Evolutionary conservation across 2,888 invertebrate species (phyloP).

Genomic region (Eumerus sabulonum): DNA sequence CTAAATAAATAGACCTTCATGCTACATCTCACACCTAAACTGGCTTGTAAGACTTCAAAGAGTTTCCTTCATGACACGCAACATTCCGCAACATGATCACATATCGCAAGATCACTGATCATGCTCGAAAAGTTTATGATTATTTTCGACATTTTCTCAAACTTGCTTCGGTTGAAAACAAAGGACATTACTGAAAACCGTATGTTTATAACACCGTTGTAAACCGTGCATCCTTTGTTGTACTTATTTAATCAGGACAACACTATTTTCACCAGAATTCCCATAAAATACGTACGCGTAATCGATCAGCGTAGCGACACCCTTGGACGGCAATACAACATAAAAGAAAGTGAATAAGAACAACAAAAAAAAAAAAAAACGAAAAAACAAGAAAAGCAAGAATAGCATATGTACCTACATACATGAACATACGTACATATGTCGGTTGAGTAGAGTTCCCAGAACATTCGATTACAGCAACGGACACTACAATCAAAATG

Average conservation of each 20-base stretch:
- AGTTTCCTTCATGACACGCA: constrained; percentile 10
- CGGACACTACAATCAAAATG: no score
- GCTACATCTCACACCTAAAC: constrained; percentile 41
- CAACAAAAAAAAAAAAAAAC: no score
- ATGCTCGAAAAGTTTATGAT: constrained; percentile 22
- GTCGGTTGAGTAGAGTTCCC: constrained; percentile 30
- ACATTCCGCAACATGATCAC: constrained; percentile 24
- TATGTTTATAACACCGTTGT: constrained; percentile 20
- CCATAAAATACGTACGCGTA: constrained; percentile 42
- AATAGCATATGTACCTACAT: no score
- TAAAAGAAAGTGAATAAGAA: no score
- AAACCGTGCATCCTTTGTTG: constrained; percentile 29
- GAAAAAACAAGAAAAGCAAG: no score
- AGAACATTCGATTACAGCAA: constrained; percentile 18
- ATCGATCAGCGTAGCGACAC: constrained; percentile 57
- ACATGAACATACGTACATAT: no score
- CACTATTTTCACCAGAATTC: constrained; percentile 39
- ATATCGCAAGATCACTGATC: constrained; percentile 22
- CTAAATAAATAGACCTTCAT: constrained; percentile 14
- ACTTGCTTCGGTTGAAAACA: constrained; percentile 24
- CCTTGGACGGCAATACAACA: constrained; percentile 25
- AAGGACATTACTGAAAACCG: constrained; percentile 46
- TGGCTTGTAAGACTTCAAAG: constrained; percentile 2
- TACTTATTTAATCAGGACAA: constrained; percentile 50
- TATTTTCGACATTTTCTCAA: constrained; percentile 22